Percentiles rank a stretch among this genome's conserved stretches.
These are phyloP conservation scores for Cariama cristata DNA, from an alignment of 2,113 vertebrate genomes.

Conservation along the genomic window DNA sequence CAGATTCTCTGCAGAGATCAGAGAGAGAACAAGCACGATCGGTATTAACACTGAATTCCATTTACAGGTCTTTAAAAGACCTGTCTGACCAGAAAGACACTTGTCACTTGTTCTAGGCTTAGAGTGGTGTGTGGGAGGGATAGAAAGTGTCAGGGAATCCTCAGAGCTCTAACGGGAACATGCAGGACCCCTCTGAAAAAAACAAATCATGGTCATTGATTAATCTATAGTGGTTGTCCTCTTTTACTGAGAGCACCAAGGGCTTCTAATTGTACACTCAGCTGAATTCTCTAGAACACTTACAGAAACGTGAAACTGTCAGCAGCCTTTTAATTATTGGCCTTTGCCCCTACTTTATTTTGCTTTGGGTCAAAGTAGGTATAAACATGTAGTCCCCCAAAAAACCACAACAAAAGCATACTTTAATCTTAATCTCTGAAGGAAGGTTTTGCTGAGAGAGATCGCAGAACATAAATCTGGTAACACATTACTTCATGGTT, in stretches of 20 bases:
- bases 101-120: not conserved
- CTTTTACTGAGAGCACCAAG: not conserved
- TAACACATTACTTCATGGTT: slow-evolving; percentile 41
- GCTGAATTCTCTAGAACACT: not conserved
- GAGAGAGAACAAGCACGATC: not conserved
- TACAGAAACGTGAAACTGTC: not conserved
- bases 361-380: not conserved
- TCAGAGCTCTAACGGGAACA: not conserved
- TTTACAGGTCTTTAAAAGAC: not conserved
- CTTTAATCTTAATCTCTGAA: not conserved
- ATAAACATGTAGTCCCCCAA: not conserved
- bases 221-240: not conserved
- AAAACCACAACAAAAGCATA: not conserved
- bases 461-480: slow-evolving; percentile 7
- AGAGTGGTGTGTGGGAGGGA: not conserved
- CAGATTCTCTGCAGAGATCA: not conserved
- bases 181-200: not conserved
- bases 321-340: not conserved
- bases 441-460: slow-evolving; percentile 14
- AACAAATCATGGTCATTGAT: not conserved
- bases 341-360: not conserved
- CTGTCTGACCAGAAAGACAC: not conserved
- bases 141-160: not conserved
- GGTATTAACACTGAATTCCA: not conserved
- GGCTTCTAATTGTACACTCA: not conserved